These are phyloP conservation scores for Gastracanthus pulcherrimus DNA, from an alignment of 2,888 invertebrate species.

Conservation along the genomic window DNA sequence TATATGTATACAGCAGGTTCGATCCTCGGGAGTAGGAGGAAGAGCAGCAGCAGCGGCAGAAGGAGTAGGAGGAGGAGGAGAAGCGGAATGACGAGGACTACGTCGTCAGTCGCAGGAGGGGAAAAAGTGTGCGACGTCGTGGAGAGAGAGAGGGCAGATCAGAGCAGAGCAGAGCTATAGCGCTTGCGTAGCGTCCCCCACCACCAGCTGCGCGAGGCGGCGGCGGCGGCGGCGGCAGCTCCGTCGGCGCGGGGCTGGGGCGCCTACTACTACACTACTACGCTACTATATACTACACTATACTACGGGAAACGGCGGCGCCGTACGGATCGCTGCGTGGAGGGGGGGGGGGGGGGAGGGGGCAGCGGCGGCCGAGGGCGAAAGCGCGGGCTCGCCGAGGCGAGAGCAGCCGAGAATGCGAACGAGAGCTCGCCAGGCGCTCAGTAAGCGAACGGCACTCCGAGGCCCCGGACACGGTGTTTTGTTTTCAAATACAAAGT, in stretches of 20 bases:
- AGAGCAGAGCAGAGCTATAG: not conserved
- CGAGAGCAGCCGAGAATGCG: slow-evolving; percentile 26
- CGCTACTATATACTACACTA: not conserved
- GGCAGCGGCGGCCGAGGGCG: slow-evolving; percentile 50
- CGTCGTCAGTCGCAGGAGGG: not conserved
- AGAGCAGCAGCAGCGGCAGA: not conserved
- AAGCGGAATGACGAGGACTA: not conserved
- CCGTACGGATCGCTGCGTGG: slow-evolving; percentile 55
- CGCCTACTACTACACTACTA: slow-evolving; percentile 16
- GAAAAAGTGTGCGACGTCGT: not conserved
- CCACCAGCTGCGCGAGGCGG: not conserved
- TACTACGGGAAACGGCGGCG: slow-evolving; percentile 19
- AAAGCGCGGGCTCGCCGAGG: slow-evolving; percentile 75
- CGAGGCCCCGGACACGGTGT: slow-evolving; percentile 58
- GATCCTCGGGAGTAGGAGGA: no score
- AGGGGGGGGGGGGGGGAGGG: slow-evolving; percentile 50
- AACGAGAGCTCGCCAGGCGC: slow-evolving; percentile 64
- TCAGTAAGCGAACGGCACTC: slow-evolving; percentile 76
- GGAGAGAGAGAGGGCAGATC: not conserved
- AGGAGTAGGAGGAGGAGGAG: not conserved
- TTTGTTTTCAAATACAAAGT: slow-evolving; percentile 9
- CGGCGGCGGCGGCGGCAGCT: no score
- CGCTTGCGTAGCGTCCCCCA: not conserved
- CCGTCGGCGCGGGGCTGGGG: not conserved
- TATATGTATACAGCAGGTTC: no score